Evolutionary conservation across 2,113 vertebrate genomes (phyloP).

Genomic region (Eclectus roratus): DNA sequence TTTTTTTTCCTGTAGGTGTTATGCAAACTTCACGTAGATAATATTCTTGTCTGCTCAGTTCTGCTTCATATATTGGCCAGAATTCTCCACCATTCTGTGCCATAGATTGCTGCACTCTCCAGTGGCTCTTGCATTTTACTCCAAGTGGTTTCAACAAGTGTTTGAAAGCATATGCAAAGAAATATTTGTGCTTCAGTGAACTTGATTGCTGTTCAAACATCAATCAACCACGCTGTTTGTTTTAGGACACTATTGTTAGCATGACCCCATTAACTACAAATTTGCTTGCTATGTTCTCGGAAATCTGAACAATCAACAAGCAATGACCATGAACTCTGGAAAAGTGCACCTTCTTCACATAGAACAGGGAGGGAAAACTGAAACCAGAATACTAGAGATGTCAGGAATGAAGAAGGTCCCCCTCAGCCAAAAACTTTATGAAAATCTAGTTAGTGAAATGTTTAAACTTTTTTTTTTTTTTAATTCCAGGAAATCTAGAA

Average conservation of each 20-base stretch:
- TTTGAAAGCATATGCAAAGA: background rate
- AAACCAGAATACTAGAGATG: background rate
- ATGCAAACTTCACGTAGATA: background rate
- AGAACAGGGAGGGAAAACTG: background rate
- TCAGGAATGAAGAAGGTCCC: background rate
- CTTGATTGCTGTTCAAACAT: constrained; percentile 33
- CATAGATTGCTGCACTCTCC: background rate
- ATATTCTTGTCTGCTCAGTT: background rate
- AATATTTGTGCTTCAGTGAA: constrained; percentile 17
- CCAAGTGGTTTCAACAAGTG: background rate
- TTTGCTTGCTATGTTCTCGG: constrained; percentile 28
- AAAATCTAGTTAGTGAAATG: background rate
- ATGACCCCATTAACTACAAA: constrained; percentile 30
- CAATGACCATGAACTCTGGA: background rate
- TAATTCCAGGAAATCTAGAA: background rate
- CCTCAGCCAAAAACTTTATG: background rate
- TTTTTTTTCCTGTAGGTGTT: fast-evolving
- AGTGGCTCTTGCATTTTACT: background rate
- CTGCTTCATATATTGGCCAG: background rate
- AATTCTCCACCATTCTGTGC: background rate
- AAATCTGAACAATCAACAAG: background rate
- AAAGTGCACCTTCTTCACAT: background rate
- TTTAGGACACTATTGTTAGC: constrained; percentile 29
- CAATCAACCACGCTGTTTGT: background rate
- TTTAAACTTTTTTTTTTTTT: background rate